phyloP scores from a whole-genome alignment of 2,797 vertebrate species.

The Falco novaeseelandiae region DNA sequence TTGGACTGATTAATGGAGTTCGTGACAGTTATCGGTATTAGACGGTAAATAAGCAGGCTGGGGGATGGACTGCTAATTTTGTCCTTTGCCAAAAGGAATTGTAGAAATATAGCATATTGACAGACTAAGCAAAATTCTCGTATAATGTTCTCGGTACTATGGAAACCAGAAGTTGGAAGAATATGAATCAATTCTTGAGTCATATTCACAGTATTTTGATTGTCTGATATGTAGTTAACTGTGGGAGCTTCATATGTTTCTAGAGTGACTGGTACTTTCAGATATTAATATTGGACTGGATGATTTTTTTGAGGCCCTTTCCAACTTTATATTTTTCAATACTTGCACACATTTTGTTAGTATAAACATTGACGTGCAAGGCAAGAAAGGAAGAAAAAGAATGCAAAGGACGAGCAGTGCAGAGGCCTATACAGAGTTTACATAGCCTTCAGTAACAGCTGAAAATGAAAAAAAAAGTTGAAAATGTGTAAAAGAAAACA shows the following conservation, averaged over 20 bases:
- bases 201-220: background rate
- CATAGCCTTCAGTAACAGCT: background rate
- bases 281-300: background rate
- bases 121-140: background rate
- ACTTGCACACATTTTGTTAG: background rate
- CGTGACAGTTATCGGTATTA: background rate
- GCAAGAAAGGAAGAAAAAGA: background rate
- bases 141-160: rapidly evolving
- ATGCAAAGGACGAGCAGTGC: background rate
- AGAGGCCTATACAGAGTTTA: background rate
- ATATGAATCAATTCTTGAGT: too few relatives aligned
- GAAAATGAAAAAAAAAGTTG: background rate
- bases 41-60: background rate
- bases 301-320: background rate
- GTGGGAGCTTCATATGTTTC: background rate
- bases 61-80: background rate
- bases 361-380: background rate
- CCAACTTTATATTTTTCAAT: background rate
- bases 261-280: background rate
- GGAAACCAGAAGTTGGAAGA: background rate
- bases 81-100: background rate
- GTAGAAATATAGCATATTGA: background rate
- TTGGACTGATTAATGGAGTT: background rate
- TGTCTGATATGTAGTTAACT: background rate
- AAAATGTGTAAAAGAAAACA: background rate